Conservation (phyloP, 1,140 invertebrate genomes). For the Dreissena polymorpha region DNA sequence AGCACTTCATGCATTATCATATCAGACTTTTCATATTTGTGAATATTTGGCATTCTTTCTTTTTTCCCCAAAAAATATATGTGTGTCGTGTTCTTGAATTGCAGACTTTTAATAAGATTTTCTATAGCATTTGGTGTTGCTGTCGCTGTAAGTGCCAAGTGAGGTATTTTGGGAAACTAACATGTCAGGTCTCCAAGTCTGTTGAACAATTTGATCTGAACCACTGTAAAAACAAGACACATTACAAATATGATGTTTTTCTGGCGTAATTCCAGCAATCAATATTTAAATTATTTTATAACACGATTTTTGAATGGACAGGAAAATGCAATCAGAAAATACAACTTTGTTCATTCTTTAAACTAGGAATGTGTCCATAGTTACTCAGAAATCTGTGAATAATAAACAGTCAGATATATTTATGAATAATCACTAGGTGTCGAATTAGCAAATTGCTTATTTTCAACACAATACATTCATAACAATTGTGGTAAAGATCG, state of each 20-base stretch:
- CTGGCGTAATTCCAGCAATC: too few relatives aligned
- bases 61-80: conserved; percentile 40
- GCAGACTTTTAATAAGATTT: conserved; percentile 11
- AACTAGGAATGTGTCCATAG: too few relatives aligned
- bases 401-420: too few relatives aligned
- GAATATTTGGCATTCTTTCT: conserved; percentile 41
- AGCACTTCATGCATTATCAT: conserved; percentile 13
- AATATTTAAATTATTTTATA: too few relatives aligned
- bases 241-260: conserved; percentile 5
- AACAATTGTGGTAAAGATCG: too few relatives aligned
- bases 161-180: conserved; percentile 29
- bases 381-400: too few relatives aligned
- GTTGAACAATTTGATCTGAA: conserved; percentile 42
- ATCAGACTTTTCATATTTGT: conserved; percentile 54
- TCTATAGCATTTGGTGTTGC: conserved; percentile 29
- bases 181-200: conserved; percentile 53
- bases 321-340: too few relatives aligned
- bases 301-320: too few relatives aligned
- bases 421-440: too few relatives aligned
- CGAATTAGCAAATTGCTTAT: too few relatives aligned
- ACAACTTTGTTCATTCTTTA: too few relatives aligned
- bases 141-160: conserved; percentile 56
- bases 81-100: conserved; percentile 34
- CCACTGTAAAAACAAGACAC: conserved; percentile 51
- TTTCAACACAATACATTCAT: too few relatives aligned